phyloP scores from a whole-genome alignment of 2,888 invertebrate genomes.

The Drosophila pullipes region DNA sequence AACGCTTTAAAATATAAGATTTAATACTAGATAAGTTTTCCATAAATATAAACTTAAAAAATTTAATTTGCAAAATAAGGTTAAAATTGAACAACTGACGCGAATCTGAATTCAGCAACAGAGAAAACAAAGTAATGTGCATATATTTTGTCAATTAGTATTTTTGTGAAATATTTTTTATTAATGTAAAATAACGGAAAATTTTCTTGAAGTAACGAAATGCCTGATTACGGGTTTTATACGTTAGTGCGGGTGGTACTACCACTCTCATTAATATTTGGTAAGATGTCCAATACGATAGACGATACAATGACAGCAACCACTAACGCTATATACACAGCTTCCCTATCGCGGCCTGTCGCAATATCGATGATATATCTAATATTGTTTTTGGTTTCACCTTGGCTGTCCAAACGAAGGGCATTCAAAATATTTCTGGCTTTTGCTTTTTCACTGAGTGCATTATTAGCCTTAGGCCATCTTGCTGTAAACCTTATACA shows the following conservation, averaged over 20 bases:
- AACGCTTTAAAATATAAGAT: too few relatives aligned
- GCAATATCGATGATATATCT: constrained; percentile 56
- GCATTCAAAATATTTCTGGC: constrained; percentile 32
- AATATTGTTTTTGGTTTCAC: constrained; percentile 53
- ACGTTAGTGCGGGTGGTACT: constrained; percentile 48
- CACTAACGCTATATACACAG: constrained; percentile 16
- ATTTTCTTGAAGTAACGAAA: constrained; percentile 10
- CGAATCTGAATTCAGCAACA: not conserved
- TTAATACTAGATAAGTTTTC: too few relatives aligned
- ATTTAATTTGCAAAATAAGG: not conserved
- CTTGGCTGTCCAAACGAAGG: constrained; percentile 37
- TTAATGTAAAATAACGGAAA: not conserved
- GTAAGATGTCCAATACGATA: constrained; percentile 31
- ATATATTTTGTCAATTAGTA: not conserved
- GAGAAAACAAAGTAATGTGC: not conserved
- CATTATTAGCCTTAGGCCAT: constrained; percentile 33
- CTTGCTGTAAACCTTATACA: constrained; percentile 29
- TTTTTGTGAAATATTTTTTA: not conserved
- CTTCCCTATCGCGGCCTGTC: constrained; percentile 49
- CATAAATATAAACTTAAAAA: not conserved
- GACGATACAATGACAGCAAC: not conserved
- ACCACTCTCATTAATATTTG: constrained; percentile 46
- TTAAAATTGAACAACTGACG: not conserved
- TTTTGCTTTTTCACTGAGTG: constrained; percentile 19
- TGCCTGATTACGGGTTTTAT: constrained; percentile 31